phyloP scores from a whole-genome alignment of 1,140 invertebrate species.

The Drosophila busckii region DNA sequence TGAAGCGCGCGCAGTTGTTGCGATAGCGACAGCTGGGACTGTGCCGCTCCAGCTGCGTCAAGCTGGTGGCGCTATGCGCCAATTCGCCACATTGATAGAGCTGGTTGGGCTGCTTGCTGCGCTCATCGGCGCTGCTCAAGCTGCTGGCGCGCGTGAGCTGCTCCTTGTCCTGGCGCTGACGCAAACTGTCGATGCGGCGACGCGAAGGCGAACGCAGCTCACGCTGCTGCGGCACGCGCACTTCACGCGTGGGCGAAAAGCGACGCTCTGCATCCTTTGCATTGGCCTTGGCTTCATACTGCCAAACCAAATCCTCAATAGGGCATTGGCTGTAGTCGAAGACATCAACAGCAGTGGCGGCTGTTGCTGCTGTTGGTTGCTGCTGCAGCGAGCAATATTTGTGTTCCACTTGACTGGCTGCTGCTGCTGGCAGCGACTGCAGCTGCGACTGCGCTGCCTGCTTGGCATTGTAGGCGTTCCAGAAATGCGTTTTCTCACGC shows the following conservation, averaged over 20 bases:
- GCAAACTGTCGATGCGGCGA: slow-evolving; percentile 81
- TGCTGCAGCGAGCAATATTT: slow-evolving; percentile 37
- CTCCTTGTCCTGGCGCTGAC: slow-evolving; percentile 44
- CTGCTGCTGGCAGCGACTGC: slow-evolving; percentile 45
- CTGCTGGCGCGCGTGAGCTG: slow-evolving; percentile 81
- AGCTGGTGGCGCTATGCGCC: slow-evolving; percentile 70
- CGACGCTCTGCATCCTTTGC: slow-evolving; percentile 29
- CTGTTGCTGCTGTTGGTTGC: slow-evolving; percentile 39
- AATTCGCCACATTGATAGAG: slow-evolving; percentile 71
- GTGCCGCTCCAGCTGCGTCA: slow-evolving; percentile 63
- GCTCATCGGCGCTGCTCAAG: slow-evolving; percentile 81
- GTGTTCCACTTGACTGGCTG: slow-evolving; percentile 25
- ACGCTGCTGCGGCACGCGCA: slow-evolving; percentile 79
- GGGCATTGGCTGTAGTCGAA: slow-evolving; percentile 32
- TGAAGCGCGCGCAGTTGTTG: slow-evolving; percentile 88
- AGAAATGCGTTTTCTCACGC: slow-evolving; percentile 61
- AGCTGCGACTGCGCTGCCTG: slow-evolving; percentile 28
- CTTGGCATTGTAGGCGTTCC: slow-evolving; percentile 69
- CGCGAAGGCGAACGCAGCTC: slow-evolving; percentile 83
- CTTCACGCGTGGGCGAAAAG: slow-evolving; percentile 69
- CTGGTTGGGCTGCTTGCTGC: slow-evolving; percentile 59
- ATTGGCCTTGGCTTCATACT: slow-evolving; percentile 57
- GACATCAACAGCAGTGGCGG: slow-evolving; percentile 31
- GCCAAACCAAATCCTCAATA: slow-evolving; percentile 70
- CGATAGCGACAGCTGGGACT: slow-evolving; percentile 81